Base-by-base conservation (phyloP, 2,797 vertebrate species). In the Staurois parvus region DNA sequence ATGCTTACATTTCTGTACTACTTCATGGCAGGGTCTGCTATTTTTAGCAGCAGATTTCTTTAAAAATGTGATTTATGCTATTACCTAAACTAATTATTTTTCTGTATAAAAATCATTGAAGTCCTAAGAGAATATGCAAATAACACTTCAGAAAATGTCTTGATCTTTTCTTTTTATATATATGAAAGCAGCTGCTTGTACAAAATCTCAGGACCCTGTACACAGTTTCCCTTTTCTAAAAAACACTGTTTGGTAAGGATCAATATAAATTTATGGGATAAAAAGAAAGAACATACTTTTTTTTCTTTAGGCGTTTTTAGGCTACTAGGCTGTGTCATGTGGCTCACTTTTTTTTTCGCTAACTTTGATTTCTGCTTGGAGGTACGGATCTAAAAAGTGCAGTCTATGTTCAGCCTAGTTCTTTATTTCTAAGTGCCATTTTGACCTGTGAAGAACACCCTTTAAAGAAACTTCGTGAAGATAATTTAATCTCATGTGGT, bases 401-500 rank as follows among this genome's bases (percentile, higher is more conserved):
- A 70, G 21, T 42, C 28, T 72, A 37, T 79, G 68, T 79, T 79
- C 68, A 74, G 52, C 69, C 56, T 76, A 66, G n/a, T 72, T 84
- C 67, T 77, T 84, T 77, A 67, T 84, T 69, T 77, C 30, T 40
- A 30, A 6, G 70, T 72, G 34, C 32, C 83, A 42, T 66, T 67
- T 7, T 85, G 70, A 73, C 83, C 83, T 48, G 40, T n/a, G 59
- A 85, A 67, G 28, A 73, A 29, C 15, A 73, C 64, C 52, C 42
- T 84, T 72, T 72, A 72, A 84, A 78, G 26, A 78, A 69, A 78
- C 62, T 70, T 19, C 56, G 15, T 70, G 34, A 29, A 78, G 32
- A 78, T 84, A 78, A 78, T 84, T 42, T 62, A 64, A 64, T 78
- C 74, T 70, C 81, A 66, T 76, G 67, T 40, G 30, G 75, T 84